Base-by-base conservation (phyloP, 1,140 invertebrate species). In the Coenobita brevimanus region DNA sequence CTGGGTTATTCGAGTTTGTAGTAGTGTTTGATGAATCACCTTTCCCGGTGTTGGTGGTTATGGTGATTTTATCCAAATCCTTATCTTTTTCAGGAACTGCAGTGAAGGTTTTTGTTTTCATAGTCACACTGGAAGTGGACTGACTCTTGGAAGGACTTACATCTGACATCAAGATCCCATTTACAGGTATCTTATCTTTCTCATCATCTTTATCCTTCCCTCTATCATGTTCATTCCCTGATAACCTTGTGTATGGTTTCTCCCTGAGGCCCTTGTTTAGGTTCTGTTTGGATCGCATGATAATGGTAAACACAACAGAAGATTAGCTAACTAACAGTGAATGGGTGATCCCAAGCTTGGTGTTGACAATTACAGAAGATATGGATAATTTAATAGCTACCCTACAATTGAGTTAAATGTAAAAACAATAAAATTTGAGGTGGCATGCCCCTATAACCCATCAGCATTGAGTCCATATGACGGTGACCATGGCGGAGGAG, bases 21-120 rank as follows among this genome's bases (percentile, higher is more conserved):
- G 21, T 6, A 24, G 3, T 3, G 13, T 24, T 13, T 4, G 6
- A 21, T 33, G 41, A 24, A 2, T 82, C 21, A 17, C 27, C 41
- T 38, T 82, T 82, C 6, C 79, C 79, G 0, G 79, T 82, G 60
- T 82, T 46, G 0, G 79, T 43, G 15, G 79, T 82, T 41, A 82
- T 82, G 1, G 79, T 82, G 21, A 82, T 82, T n/a, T 67, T 82
- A 24, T 67, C 60, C 0, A 1, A 17, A 4, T 2, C 33, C 17
- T 62, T 64, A 15, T 27, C 41, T 24, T 64, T 38, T n/a, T 46
- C 36, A 2, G 41, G 21, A 50, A 2, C 46, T 30, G 41, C 41
- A 24, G 41, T 41, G 2, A 21, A 3, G 6, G 36, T 8, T 8
- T 13, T 76, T 27, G 3, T 24, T n/a, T 50, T 76, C 3, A 43